Evolutionary conservation across 2,888 invertebrate species (phyloP).

Genomic region (Oscheius sp.): DNA sequence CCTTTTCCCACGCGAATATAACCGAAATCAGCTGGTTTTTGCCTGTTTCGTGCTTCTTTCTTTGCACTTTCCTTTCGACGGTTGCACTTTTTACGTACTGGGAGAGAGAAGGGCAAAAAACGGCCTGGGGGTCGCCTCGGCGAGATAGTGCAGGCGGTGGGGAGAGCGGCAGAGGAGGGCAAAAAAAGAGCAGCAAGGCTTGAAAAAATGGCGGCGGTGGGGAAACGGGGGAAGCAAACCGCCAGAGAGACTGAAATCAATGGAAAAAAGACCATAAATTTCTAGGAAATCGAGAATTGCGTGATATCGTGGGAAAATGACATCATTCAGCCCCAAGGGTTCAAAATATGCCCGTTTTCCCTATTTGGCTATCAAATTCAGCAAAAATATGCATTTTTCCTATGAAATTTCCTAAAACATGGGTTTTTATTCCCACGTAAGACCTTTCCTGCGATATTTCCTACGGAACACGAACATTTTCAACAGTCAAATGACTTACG

Average conservation of each 20-base stretch:
- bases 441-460: not conserved
- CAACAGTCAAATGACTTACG: too few species aligned
- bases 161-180: not conserved
- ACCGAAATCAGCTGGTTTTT: constrained; percentile 21
- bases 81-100: constrained; percentile 11
- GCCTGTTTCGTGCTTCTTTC: constrained; percentile 17
- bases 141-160: not conserved
- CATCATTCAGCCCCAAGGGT: too few species aligned
- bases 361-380: too few species aligned
- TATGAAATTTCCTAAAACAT: too few species aligned
- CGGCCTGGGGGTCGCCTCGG: constrained; percentile 12
- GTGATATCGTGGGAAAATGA: too few species aligned
- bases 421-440: too few species aligned
- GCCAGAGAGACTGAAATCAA: not conserved
- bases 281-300: too few species aligned
- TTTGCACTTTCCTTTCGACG: constrained; percentile 29
- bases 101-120: not conserved
- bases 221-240: not conserved
- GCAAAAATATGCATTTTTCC: too few species aligned
- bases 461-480: not conserved
- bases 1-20: constrained; percentile 12
- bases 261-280: not conserved
- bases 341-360: too few species aligned
- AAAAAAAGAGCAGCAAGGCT: not conserved
- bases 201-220: not conserved